Base-by-base conservation (phyloP, 2,113 vertebrate species). In the Clarias macrocephalus region DNA sequence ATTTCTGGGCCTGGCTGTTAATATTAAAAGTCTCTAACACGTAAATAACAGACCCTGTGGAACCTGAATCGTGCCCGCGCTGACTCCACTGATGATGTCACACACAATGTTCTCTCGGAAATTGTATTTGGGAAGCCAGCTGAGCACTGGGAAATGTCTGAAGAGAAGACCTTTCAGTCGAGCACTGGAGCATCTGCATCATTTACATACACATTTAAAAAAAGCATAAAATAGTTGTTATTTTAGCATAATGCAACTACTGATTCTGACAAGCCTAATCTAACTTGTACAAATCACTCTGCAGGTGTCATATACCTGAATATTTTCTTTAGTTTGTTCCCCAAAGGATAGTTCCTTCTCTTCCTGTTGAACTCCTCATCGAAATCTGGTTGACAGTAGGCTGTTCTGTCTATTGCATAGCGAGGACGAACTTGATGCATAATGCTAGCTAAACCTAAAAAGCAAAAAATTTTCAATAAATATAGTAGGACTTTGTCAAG, bases 51-150 rank as follows among this genome's bases (percentile, higher is more conserved):
- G 90, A 98, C 97, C 97, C 93, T 98, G 97, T 52, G 97, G 97
- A 83, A 98, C 97, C 80, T 99, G 98, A 76, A 99, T 97, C 0
- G 96, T 97, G 16, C 97, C 97, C 0, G 96, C 97, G 0, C 97
- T 97, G 93, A 99, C 89, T 80, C 97, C 97, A 0, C 97, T 97
- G 0, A 99, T 95, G 86, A 97, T 92, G 87, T 99, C 98, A 0
- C 95, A 92, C 89, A 97, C 9, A 48, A 98, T 70, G 87, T 95
- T 96, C 19, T 97, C 95, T 94, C 95, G 97, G 76, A 95, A 91
- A 90, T 94, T 97, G 88, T 98, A 98, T 90, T 96, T 97, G 88
- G 97, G 97, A 1, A 98, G 95, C 97, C 97, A 98, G 63, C 93
- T 93, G 15, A 98, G 95, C 0, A 98, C 93, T 0, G 97, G 97